A percentile compares a stretch with the other conserved stretches of the same genome.
phyloP scores from a whole-genome alignment of 2,888 invertebrate species.

The Drosophila austrosaltans region DNA sequence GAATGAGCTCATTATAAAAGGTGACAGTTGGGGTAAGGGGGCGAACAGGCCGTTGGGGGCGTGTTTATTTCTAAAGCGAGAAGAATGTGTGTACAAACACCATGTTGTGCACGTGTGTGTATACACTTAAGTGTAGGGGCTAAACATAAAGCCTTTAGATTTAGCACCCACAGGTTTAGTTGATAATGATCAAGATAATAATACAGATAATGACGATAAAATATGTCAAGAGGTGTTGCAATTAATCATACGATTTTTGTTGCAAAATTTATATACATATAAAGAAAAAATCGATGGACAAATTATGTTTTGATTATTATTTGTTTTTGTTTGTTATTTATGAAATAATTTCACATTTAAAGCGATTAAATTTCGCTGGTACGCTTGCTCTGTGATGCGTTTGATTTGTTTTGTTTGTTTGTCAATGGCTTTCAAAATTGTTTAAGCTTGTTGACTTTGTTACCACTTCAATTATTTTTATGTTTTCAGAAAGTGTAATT shows the following conservation, averaged over 20 bases:
- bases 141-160: slow-evolving; percentile 3
- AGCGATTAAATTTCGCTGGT: slow-evolving; percentile 76
- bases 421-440: slow-evolving; percentile 37
- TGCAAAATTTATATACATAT: slow-evolving; percentile 23
- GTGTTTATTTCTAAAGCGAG: slow-evolving; percentile 31
- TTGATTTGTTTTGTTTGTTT: slow-evolving; percentile 6
- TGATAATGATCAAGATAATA: neutral
- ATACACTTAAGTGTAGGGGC: neutral
- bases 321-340: slow-evolving; percentile 45
- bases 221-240: slow-evolving; percentile 54
- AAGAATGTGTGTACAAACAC: slow-evolving; percentile 20
- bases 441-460: slow-evolving; percentile 31
- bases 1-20: slow-evolving; percentile 64
- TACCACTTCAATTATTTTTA: slow-evolving; percentile 50
- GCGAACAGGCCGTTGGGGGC: slow-evolving; percentile 43
- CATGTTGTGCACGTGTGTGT: neutral
- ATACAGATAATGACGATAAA: slow-evolving; percentile 4
- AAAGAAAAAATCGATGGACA: slow-evolving; percentile 45
- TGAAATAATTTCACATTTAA: slow-evolving; percentile 76
- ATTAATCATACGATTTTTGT: slow-evolving; percentile 68
- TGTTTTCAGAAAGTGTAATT: slow-evolving; percentile 27
- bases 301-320: slow-evolving; percentile 61
- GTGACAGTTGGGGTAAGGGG: slow-evolving; percentile 49
- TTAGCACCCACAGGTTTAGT: neutral
- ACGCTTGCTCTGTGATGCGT: slow-evolving; percentile 51